Evolutionary conservation across 1,140 invertebrate genomes (phyloP).

Genomic region (Branchinecta lynchi): DNA sequence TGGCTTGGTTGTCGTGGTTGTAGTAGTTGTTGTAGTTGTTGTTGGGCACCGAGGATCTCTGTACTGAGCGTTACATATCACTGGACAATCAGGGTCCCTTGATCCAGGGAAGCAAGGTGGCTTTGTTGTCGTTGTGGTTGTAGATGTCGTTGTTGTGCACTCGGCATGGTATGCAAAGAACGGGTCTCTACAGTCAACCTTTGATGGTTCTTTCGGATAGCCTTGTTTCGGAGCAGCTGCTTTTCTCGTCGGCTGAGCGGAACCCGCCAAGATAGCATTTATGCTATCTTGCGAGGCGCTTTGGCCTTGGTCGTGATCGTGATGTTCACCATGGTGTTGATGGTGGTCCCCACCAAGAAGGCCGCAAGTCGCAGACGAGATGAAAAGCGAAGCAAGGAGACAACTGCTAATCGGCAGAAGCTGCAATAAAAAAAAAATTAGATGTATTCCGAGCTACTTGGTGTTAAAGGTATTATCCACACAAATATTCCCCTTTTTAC

Average conservation of each 20-base stretch:
- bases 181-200: background rate
- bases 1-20: conserved; percentile 8
- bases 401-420: background rate
- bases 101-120: conserved; percentile 10
- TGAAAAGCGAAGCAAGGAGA: background rate
- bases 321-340: background rate
- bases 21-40: background rate
- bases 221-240: conserved; percentile 10
- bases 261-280: background rate
- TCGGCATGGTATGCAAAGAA: background rate
- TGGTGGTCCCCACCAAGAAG: background rate
- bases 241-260: background rate
- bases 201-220: conserved; percentile 2
- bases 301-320: background rate
- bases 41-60: conserved; percentile 8
- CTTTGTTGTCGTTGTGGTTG: background rate
- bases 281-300: background rate
- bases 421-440: background rate
- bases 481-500: too few relatives aligned
- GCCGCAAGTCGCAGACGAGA: background rate
- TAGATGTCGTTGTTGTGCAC: background rate
- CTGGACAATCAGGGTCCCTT: background rate
- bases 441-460: too few relatives aligned
- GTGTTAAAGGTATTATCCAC: too few relatives aligned
- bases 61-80: background rate